Base-by-base conservation (phyloP, 1,140 invertebrate species). In the Melanaphis sacchari region DNA sequence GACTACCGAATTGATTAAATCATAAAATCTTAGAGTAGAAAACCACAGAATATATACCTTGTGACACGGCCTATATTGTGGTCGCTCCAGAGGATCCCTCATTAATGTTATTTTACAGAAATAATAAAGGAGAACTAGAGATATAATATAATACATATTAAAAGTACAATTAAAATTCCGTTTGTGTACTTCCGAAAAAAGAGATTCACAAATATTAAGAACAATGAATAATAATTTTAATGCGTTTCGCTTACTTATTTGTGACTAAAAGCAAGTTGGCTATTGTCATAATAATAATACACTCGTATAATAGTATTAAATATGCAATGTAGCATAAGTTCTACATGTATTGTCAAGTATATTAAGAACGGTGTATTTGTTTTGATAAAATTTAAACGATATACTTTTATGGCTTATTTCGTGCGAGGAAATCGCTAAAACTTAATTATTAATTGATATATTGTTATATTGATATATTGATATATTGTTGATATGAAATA, bases 171-270 rank as follows among this genome's bases (percentile, higher is more conserved):
- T 85, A 24, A 31, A 85, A 85, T 85, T 85, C 84, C 26, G 40
- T 43, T 43, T 85, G 84, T 85, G 84, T 43, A 11, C 40, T 11
- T 18, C 26, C 41, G 4, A 85, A 24, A n/a, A 85, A 85, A 85
- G 41, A 31, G 41, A 46, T 46, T 87, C 41, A 31, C 84, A 41
- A 46, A 46, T 87, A 84, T 43, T 85, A 43, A 31, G 41, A 87
- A 43, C 84, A 43, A 43, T 43, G 84, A 87, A 87, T 87, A 87
- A 38, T 38, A 40, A 43, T 87, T 31, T 87, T 87, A 87, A 46
- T 46, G 41, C n/a, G 15, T n/a, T 9, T 26, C 9, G 1, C 31
- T 15, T 46, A 43, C 26, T 87, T 87, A 11, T 87, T 87, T 41
- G 24, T n/a, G 41, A n/a, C 84, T 85, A 11, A 11, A 41, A 31